phyloP scores from a whole-genome alignment of 2,888 invertebrate genomes.

The Azorinus chamasolen region DNA sequence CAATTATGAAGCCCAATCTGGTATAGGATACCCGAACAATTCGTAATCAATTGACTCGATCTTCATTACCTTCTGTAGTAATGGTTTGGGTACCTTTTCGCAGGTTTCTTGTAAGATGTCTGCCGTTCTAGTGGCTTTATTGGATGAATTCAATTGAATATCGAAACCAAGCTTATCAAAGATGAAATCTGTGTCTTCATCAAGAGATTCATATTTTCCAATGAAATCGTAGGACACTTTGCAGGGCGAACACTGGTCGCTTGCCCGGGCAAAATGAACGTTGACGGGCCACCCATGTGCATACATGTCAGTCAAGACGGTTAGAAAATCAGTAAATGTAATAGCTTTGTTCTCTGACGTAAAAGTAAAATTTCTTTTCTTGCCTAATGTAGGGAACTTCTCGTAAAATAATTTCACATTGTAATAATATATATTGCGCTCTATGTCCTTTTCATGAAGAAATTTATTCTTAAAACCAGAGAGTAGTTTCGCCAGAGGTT shows the following conservation, averaged over 20 bases:
- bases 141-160: constrained; percentile 77
- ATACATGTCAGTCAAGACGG: constrained; percentile 90
- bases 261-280: constrained; percentile 96
- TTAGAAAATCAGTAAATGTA: constrained; percentile 94
- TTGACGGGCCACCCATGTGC: constrained; percentile 88
- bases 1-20: constrained; percentile 36
- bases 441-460: constrained; percentile 62
- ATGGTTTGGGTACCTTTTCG: constrained; percentile 90
- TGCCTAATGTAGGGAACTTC: constrained; percentile 22
- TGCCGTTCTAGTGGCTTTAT: constrained; percentile 90
- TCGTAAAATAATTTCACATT: constrained; percentile 17
- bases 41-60: constrained; percentile 93
- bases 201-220: constrained; percentile 95
- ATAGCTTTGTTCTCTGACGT: constrained; percentile 91
- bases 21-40: constrained; percentile 91
- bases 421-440: constrained; percentile 18
- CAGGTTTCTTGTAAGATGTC: constrained; percentile 91
- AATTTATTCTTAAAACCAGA: constrained; percentile 97
- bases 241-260: constrained; percentile 95
- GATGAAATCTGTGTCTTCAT: constrained; percentile 91
- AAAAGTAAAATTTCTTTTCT: background rate
- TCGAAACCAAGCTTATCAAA: constrained; percentile 68
- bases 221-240: constrained; percentile 94
- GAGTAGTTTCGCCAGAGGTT: constrained; percentile 95
- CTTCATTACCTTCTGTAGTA: constrained; percentile 71